phyloP scores from a whole-genome alignment of 2,797 vertebrate genomes.

The Miichthys miiuy region DNA sequence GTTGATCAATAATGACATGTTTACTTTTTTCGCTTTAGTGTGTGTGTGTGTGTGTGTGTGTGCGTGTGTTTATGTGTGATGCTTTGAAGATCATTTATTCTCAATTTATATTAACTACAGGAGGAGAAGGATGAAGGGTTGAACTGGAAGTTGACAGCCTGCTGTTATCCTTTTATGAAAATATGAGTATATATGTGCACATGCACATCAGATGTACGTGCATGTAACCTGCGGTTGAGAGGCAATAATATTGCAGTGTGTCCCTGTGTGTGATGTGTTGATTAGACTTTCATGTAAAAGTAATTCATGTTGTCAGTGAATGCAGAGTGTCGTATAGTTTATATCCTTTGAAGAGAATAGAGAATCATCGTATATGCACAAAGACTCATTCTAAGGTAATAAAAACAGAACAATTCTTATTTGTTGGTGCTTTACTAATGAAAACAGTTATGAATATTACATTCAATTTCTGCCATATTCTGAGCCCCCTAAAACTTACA shows the following conservation, averaged over 20 bases:
- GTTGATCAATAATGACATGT: conserved; percentile 23
- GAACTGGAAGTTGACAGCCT: background rate
- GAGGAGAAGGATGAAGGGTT: background rate
- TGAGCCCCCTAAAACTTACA: too few relatives aligned
- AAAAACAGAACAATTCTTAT: too few relatives aligned
- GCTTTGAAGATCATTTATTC: background rate
- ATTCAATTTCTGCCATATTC: too few relatives aligned
- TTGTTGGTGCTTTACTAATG: too few relatives aligned
- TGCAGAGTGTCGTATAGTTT: background rate
- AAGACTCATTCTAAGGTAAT: background rate
- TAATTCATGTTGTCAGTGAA: conserved; percentile 4
- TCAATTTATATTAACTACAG: background rate
- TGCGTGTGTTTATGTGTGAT: background rate
- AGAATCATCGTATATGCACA: background rate
- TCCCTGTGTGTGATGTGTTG: background rate
- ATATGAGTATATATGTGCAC: background rate
- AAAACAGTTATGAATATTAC: too few relatives aligned
- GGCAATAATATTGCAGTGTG: background rate
- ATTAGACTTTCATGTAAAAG: conserved; percentile 1
- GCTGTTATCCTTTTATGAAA: background rate
- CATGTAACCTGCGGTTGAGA: background rate
- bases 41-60: conserved; percentile 1
- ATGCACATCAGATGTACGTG: background rate
- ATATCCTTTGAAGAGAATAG: background rate
- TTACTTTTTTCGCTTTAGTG: background rate